Evolutionary conservation across 2,797 vertebrate species (phyloP).

Genomic region (Picus viridis): DNA sequence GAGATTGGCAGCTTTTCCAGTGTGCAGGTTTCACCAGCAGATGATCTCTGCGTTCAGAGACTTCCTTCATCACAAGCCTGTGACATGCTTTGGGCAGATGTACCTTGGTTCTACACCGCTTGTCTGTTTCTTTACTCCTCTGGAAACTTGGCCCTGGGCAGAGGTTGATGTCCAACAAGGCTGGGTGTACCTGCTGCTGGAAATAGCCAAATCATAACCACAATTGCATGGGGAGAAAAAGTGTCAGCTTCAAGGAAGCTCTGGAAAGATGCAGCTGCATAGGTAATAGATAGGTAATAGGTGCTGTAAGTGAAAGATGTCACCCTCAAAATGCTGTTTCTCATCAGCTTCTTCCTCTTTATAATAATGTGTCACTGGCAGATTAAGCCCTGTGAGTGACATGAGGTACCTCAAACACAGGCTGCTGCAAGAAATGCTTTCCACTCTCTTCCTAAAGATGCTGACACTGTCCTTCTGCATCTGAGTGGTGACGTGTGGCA

Average conservation of each 20-base stretch:
- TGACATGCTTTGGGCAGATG: neutral
- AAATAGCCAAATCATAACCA: neutral
- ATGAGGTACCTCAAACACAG: neutral
- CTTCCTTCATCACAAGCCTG: neutral
- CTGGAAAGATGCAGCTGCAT: neutral
- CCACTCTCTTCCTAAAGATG: slow-evolving; percentile 7
- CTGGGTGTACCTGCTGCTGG: neutral
- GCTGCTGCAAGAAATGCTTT: slow-evolving; percentile 25
- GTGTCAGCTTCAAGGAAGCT: neutral
- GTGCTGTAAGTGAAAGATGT: neutral
- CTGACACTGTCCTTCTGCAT: neutral
- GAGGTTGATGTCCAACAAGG: neutral
- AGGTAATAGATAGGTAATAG: neutral
- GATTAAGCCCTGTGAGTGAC: neutral
- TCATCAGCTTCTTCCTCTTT: neutral
- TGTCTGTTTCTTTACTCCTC: neutral
- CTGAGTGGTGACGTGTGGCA: neutral
- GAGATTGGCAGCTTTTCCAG: neutral
- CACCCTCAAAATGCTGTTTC: neutral
- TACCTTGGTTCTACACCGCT: neutral
- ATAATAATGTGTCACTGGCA: neutral
- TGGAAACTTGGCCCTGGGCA: neutral
- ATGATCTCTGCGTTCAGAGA: neutral
- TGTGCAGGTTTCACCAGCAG: neutral
- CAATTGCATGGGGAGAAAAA: neutral